Conservation (phyloP, 2,888 invertebrate genomes). For the Epinotia ramella region DNA sequence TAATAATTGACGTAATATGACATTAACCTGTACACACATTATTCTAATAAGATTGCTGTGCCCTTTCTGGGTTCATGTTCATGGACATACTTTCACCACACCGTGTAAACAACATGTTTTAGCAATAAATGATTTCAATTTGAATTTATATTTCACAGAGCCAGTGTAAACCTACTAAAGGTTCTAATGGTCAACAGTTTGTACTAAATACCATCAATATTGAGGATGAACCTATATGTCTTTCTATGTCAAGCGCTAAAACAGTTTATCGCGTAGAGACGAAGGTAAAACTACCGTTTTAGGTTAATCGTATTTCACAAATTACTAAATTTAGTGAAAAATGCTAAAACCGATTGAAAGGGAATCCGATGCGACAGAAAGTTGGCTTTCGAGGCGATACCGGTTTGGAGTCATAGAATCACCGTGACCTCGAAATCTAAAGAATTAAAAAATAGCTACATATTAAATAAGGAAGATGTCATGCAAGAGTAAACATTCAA, state of each 20-base stretch:
- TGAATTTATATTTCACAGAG: too few species aligned
- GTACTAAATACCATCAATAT: background rate
- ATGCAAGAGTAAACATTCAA: conserved; percentile 70
- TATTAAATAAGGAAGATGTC: conserved; percentile 70
- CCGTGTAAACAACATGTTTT: too few species aligned
- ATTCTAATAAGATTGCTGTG: too few species aligned
- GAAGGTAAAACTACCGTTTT: conserved; percentile 15
- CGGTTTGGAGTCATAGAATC: conserved; percentile 66
- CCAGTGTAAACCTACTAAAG: too few species aligned
- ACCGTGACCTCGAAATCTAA: conserved; percentile 67
- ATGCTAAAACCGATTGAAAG: conserved; percentile 40
- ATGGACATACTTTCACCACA: too few species aligned
- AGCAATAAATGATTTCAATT: too few species aligned
- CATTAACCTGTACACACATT: too few species aligned
- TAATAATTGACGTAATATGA: too few species aligned
- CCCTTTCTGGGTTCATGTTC: too few species aligned
- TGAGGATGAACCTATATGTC: background rate
- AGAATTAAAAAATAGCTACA: conserved; percentile 78
- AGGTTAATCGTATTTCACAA: conserved; percentile 32
- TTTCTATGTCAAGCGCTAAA: conserved; percentile 13
- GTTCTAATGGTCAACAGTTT: background rate
- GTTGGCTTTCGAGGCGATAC: conserved; percentile 64
- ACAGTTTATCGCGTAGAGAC: background rate
- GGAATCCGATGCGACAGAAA: conserved; percentile 60
- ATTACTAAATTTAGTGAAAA: conserved; percentile 38